Evolutionary conservation across 2,888 invertebrate genomes (phyloP), one percentile per base, ranked within the genome.

Genomic region (Clistopyga incitator): DNA sequence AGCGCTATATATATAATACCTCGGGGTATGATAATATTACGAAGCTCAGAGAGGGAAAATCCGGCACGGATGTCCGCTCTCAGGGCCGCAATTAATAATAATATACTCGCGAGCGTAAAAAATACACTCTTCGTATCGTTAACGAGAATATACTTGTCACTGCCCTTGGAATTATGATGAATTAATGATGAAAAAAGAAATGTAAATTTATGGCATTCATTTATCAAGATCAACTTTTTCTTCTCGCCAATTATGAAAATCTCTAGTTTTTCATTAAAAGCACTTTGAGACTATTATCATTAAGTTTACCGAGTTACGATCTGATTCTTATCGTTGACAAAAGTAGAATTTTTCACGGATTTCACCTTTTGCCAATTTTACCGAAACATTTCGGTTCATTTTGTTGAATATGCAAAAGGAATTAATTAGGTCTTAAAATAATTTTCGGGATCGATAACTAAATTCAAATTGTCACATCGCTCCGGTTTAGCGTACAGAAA

Each of bases 61-160:
- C n/a, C 11, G 11, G 11, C 29, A 47, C 56, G 38, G 6, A 59
- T 50, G 25, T 18, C 42, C 1, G 15, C 34, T 25, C 64, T 68
- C 61, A 11, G 18, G 38, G n/a, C 38, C 34, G 34, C 67, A 77
- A 72, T 81, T 76, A 68, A 70, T 50, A 42, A 67, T 29, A 54
- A 74, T 68, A 47, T 59, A 77, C 71, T 67, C 47, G n/a, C 23
- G 15, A 18, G 45, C 11, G 56, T 42, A 18, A 50, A 50, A 81
- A 42, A 50, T 67, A 67, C 10, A 8, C 54, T 13, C 23, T 54
- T 47, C 54, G 54, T 65, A 54, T 64, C 54, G 65, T 76, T 81
- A 70, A 81, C 50, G 64, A 64, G 65, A n/a, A 67, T 56, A 65
- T 67, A 59, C 25, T 23, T 23, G 54, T 23, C 23, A 11, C 54